These are phyloP conservation scores for Drosophila heteroneura DNA, from an alignment of 2,888 invertebrate species.

Conservation along the genomic window DNA sequence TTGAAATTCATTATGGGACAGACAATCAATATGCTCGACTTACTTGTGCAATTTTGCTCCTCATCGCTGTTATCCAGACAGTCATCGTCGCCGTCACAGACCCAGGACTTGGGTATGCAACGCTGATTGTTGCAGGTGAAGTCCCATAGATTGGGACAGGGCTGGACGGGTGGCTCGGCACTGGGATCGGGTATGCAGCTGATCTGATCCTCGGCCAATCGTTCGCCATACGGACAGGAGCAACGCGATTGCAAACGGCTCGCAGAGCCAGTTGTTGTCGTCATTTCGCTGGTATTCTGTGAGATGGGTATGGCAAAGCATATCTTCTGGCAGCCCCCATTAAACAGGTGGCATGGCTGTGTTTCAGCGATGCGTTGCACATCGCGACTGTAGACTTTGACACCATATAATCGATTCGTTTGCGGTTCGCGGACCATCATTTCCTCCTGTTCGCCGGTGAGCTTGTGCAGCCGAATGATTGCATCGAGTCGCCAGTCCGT, in stretches of 20 bases:
- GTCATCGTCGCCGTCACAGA: conserved; percentile 98
- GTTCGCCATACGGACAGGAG: conserved; percentile 97
- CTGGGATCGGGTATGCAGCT: conserved; percentile 92
- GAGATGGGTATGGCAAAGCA: conserved; percentile 94
- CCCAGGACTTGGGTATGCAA: conserved; percentile 97
- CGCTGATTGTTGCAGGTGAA: conserved; percentile 97
- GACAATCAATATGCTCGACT: conserved; percentile 82
- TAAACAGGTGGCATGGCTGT: conserved; percentile 94
- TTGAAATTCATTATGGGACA: background rate
- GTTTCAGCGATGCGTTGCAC: conserved; percentile 90
- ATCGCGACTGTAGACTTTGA: conserved; percentile 93
- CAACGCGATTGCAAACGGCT: conserved; percentile 88
- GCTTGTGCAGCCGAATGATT: conserved; percentile 95
- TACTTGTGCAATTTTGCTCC: conserved; percentile 96
- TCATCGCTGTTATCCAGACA: conserved; percentile 98
- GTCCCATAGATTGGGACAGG: conserved; percentile 96
- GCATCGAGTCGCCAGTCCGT: conserved; percentile 99
- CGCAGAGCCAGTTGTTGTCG: conserved; percentile 81
- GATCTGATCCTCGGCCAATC: conserved; percentile 89
- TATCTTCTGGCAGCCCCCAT: conserved; percentile 97
- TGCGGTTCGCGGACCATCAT: conserved; percentile 95
- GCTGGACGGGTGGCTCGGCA: conserved; percentile 93
- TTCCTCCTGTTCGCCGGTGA: conserved; percentile 94
- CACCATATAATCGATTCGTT: conserved; percentile 95
- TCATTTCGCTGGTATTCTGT: conserved; percentile 81